These are phyloP conservation scores for Cnemophilus loriae DNA, from an alignment of 2,113 vertebrate genomes.

Conservation along the genomic window DNA sequence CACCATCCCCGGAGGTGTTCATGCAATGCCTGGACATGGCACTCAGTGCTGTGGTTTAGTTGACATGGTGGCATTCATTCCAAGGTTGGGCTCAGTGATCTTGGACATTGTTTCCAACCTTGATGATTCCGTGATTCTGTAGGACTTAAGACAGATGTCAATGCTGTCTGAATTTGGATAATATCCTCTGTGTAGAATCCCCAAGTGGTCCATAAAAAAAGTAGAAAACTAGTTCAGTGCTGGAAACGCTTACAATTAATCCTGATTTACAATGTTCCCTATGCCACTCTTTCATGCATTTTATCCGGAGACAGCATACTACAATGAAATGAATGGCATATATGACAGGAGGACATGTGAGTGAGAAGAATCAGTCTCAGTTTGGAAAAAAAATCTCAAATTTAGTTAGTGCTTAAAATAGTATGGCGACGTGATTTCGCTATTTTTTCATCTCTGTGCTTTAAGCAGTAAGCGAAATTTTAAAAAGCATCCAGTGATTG, in stretches of 20 bases:
- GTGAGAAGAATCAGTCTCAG: background rate
- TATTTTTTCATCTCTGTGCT: background rate
- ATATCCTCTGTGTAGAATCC: background rate
- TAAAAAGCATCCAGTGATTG: background rate
- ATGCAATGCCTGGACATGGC: background rate
- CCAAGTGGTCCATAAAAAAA: background rate
- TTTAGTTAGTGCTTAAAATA: background rate
- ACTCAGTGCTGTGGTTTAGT: background rate
- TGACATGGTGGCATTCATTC: accelerated
- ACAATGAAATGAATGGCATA: background rate
- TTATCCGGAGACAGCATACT: background rate
- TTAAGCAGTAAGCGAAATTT: background rate
- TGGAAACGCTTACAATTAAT: background rate
- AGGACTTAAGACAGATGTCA: background rate
- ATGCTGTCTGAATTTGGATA: background rate
- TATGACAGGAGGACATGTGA: background rate
- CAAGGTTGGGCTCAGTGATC: background rate
- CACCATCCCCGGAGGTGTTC: background rate
- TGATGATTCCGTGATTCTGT: background rate
- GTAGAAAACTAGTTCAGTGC: background rate
- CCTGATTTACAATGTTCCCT: background rate
- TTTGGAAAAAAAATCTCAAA: background rate
- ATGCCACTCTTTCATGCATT: background rate
- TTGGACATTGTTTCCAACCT: background rate
- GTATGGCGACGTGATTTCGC: accelerated